These are phyloP conservation scores for Trachops cirrhosus DNA, from an alignment of 2,797 vertebrate species.

Conservation along the genomic window DNA sequence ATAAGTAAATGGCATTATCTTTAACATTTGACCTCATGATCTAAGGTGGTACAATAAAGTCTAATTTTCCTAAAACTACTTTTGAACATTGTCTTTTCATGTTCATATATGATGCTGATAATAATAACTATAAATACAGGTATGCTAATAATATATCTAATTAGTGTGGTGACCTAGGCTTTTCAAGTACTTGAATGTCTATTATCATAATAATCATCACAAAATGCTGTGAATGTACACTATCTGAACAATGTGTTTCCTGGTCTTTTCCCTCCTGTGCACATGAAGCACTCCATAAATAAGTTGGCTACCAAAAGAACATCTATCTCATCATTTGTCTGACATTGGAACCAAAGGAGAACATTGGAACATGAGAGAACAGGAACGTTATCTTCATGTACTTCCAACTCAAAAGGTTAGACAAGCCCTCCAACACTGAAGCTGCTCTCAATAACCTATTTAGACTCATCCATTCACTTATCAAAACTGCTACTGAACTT, in stretches of 20 bases:
- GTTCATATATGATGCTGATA: not conserved
- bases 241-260: not conserved
- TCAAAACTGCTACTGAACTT: conserved; percentile 7
- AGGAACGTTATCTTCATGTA: not conserved
- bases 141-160: not conserved
- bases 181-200: not conserved
- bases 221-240: not conserved
- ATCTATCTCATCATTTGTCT: not conserved
- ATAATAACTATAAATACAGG: not conserved
- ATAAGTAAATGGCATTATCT: conserved; percentile 17
- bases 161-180: not conserved
- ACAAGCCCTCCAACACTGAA: not conserved
- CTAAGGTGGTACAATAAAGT: not conserved
- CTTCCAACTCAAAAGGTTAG: not conserved
- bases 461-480: conserved; percentile 1
- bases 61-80: conserved; percentile 31
- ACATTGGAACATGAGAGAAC: not conserved
- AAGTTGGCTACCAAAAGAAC: not conserved
- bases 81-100: not conserved
- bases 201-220: not conserved
- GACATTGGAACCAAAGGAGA: not conserved
- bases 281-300: not conserved
- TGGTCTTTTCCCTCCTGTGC: not conserved
- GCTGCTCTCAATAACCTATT: not conserved
- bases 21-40: conserved; percentile 1